Base-by-base conservation (phyloP, 2,797 vertebrate genomes). In the Enteromius trimaculatus region DNA sequence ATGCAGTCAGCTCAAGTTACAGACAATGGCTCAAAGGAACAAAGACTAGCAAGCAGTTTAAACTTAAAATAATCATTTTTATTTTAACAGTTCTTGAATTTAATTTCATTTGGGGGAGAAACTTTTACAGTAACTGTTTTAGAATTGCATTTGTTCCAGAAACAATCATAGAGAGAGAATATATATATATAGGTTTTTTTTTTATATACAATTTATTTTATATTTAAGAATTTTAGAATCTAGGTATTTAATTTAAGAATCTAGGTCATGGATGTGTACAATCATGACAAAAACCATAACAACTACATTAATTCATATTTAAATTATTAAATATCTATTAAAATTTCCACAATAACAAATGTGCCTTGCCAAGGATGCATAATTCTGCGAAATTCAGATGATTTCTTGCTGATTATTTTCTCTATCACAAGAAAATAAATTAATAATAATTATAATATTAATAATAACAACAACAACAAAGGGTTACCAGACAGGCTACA, bases 271-370 rank as follows among this genome's bases (percentile, higher is more conserved):
- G 70, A n/a, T 79, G 87, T 89, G 88, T 87, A 72, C 0, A 21
- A 83, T 88, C 91, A 72, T 87, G 87, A 65, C 17, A 88, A 87
- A 85, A 90, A 80, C 84, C 88, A 88, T 71, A 55, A 77, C 84
- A 91, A 89, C 92, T 88, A 91, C 90, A 93, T 90, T 81, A 75
- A 81, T 91, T 91, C 86, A 92, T 92, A 91, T 88, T 87, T 89
- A 80, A 60, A 19, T 2, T 44, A 8, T 39, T 69, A 55, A n/a
- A 55, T 55, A 47, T 79, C 47, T 71, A 29, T 10, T n/a, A 62
- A 21, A 29, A 13, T 72, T 62, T 21, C 31, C 26, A 19, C 14
- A 60, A 65, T 37, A 69, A 81, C 44, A 79, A 68, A 55, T 68
- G 19, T 53, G 31, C 31, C 3, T 11, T 53, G n/a, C 26, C 60